These are phyloP conservation scores for Pomatostomus ruficeps DNA, from an alignment of 2,113 vertebrate genomes.

Conservation along the genomic window DNA sequence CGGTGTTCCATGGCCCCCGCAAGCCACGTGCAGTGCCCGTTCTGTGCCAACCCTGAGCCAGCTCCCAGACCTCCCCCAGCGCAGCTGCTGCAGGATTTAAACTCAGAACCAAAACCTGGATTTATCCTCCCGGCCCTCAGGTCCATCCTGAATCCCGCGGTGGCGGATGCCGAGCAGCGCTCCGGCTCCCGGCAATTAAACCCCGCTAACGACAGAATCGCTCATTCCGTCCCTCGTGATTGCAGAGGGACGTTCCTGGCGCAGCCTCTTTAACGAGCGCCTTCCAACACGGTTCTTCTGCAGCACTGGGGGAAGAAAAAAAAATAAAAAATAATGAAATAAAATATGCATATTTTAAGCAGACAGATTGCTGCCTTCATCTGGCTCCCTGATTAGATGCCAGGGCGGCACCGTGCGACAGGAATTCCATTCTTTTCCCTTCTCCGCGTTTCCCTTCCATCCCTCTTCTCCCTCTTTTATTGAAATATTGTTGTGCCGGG, in stretches of 20 bases:
- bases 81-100: background rate
- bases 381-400: constrained; percentile 35
- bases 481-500: background rate
- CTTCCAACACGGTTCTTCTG: background rate
- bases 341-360: background rate
- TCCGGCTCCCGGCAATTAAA: constrained; percentile 11
- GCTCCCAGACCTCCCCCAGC: background rate
- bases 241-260: background rate
- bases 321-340: background rate
- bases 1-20: accelerated
- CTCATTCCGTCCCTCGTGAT: background rate
- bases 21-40: accelerated
- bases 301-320: background rate
- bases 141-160: background rate
- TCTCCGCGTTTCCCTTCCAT: accelerated
- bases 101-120: background rate
- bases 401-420: background rate
- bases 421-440: background rate
- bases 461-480: background rate
- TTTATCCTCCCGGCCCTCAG: background rate
- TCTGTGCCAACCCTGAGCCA: background rate
- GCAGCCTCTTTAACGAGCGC: constrained; percentile 13
- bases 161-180: background rate
- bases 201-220: background rate
- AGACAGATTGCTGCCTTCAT: constrained; percentile 47